Conservation (phyloP, 1,140 invertebrate genomes). For the Procambarus virginalis region DNA sequence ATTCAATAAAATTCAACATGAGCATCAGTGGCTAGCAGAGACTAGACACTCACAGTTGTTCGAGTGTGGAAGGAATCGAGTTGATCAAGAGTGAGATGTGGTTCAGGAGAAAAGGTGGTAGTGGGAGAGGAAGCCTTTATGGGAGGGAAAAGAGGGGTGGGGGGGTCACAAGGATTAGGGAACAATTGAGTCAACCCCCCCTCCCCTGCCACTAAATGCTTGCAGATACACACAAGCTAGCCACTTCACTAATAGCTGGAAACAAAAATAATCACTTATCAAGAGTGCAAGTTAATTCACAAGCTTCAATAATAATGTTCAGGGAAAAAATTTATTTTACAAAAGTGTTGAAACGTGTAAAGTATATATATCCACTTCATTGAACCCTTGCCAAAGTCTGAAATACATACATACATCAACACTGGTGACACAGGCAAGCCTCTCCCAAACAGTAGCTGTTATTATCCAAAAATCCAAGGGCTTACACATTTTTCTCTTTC, state of each 20-base stretch:
- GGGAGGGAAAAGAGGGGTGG: neutral
- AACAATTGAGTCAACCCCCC: constrained; percentile 15
- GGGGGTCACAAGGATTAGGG: neutral
- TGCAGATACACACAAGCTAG: constrained; percentile 60
- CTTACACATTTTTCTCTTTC: constrained; percentile 50
- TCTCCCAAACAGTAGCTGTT: constrained; percentile 41
- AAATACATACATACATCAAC: constrained; percentile 50
- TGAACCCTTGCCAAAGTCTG: constrained; percentile 53
- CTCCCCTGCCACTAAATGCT: constrained; percentile 63
- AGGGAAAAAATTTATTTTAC: constrained; percentile 66
- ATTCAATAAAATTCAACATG: constrained; percentile 52
- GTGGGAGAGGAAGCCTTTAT: neutral
- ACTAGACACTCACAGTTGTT: constrained; percentile 64
- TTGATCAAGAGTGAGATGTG: neutral
- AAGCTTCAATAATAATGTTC: constrained; percentile 59
- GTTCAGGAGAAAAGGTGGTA: neutral
- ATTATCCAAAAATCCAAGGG: constrained; percentile 53
- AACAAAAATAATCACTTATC: constrained; percentile 46
- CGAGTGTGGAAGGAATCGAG: constrained; percentile 29
- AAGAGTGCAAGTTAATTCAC: constrained; percentile 59
- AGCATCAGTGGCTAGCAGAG: constrained; percentile 65
- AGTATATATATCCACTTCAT: constrained; percentile 51
- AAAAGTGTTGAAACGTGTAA: constrained; percentile 57
- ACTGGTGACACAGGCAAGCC: constrained; percentile 52
- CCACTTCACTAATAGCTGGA: constrained; percentile 59